Percentiles rank a stretch among this genome's conserved stretches.
phyloP scores from a whole-genome alignment of 2,113 vertebrate genomes.

The Phasianus colchicus region DNA sequence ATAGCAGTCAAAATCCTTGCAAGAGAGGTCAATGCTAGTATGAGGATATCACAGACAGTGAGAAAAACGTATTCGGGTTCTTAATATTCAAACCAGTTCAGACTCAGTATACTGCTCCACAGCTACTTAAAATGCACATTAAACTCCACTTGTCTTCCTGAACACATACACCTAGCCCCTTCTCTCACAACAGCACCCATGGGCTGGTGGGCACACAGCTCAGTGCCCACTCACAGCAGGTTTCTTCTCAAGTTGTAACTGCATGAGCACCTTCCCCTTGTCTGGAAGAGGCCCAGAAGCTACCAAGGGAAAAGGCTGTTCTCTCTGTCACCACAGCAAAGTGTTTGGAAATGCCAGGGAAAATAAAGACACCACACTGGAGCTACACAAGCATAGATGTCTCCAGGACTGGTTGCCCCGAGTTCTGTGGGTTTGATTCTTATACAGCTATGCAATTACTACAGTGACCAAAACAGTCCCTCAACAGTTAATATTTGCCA shows the following conservation, averaged over 20 bases:
- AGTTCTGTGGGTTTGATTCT: background rate
- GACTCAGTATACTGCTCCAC: background rate
- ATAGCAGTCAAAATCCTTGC: background rate
- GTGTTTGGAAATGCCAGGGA: background rate
- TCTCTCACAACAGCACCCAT: background rate
- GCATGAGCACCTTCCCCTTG: accelerated
- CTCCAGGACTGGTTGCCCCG: background rate
- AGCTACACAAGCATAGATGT: background rate
- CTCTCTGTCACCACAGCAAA: background rate
- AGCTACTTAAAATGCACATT: background rate
- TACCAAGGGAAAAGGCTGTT: background rate
- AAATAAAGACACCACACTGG: background rate
- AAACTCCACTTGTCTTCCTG: background rate
- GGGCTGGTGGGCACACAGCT: background rate
- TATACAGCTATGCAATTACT: background rate
- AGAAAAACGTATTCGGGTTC: background rate
- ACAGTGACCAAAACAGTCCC: background rate
- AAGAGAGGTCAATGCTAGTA: background rate
- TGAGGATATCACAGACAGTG: background rate
- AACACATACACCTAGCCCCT: background rate
- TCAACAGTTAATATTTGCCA: background rate
- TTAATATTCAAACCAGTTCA: background rate
- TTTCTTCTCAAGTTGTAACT: background rate
- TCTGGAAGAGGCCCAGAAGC: background rate
- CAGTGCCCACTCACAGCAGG: background rate